Evolutionary conservation across 1,140 invertebrate genomes (phyloP).

Genomic region (Heliconius himera): DNA sequence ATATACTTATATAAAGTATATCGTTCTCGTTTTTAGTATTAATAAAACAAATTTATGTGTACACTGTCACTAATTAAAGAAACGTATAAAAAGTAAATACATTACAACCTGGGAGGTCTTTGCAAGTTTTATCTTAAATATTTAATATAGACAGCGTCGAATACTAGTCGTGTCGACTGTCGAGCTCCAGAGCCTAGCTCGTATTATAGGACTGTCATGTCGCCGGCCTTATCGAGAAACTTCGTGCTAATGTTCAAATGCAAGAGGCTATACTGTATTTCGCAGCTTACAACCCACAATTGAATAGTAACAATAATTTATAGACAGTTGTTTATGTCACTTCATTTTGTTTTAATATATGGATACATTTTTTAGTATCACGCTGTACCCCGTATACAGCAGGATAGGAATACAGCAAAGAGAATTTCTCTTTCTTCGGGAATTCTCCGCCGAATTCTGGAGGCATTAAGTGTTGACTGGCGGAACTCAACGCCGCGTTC

Average conservation of each 20-base stretch:
- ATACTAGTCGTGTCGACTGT: constrained; percentile 30
- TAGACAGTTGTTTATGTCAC: not conserved
- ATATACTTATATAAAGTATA: no score
- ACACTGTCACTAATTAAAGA: not conserved
- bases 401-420: no score
- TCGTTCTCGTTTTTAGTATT: no score
- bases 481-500: no score
- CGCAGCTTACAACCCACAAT: constrained; percentile 30
- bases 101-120: not conserved
- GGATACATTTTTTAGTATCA: no score
- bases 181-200: constrained; percentile 24
- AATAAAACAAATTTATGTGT: not conserved
- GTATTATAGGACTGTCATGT: constrained; percentile 51
- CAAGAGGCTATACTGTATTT: constrained; percentile 49
- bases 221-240: constrained; percentile 57
- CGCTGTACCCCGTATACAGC: no score
- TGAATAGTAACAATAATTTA: not conserved
- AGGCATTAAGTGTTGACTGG: no score
- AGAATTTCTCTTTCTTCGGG: no score
- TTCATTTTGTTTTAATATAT: not conserved
- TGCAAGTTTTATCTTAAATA: constrained; percentile 15
- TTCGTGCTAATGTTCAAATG: constrained; percentile 58
- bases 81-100: not conserved
- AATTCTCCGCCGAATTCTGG: no score
- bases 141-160: constrained; percentile 28